These are phyloP conservation scores for Agrenia bidenticulata DNA, from an alignment of 2,888 invertebrate species.

Conservation along the genomic window DNA sequence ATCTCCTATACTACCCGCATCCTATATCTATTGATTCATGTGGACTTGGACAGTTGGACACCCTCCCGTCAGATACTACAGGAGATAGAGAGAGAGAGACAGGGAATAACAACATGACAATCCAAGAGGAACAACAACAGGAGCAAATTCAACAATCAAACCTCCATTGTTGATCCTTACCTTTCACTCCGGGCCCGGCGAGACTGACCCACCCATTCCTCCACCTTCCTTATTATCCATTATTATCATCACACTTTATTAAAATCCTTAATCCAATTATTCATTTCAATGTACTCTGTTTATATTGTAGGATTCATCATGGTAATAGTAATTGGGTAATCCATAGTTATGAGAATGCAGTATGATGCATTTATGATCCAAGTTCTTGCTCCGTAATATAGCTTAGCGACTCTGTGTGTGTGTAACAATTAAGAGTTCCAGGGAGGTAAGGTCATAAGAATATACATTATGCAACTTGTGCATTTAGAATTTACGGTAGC, in stretches of 20 bases:
- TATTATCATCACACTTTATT: not conserved
- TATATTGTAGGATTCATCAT: too few relatives aligned
- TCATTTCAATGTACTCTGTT: not conserved
- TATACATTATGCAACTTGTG: too few relatives aligned
- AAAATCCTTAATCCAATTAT: not conserved
- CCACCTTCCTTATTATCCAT: slow-evolving; percentile 7
- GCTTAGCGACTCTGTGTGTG: too few relatives aligned
- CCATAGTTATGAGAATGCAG: too few relatives aligned
- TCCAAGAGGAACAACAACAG: not conserved
- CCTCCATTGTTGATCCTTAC: slow-evolving; percentile 8
- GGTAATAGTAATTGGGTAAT: too few relatives aligned
- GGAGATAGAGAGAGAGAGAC: too few relatives aligned
- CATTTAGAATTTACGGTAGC: too few relatives aligned
- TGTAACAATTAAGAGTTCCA: too few relatives aligned
- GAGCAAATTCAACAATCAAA: slow-evolving; percentile 2
- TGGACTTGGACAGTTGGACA: not conserved
- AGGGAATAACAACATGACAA: too few relatives aligned
- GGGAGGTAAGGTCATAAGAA: too few relatives aligned
- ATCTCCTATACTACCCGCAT: slow-evolving; percentile 6
- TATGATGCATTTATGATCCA: too few relatives aligned
- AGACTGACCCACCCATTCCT: not conserved
- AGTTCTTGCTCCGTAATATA: too few relatives aligned
- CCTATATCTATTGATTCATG: not conserved
- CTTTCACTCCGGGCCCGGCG: not conserved
- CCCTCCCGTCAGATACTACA: not conserved